Percentiles rank a stretch among this genome's conserved stretches.
These are phyloP conservation scores for Sinelater perroti DNA, from an alignment of 2,888 invertebrate genomes.

Conservation along the genomic window DNA sequence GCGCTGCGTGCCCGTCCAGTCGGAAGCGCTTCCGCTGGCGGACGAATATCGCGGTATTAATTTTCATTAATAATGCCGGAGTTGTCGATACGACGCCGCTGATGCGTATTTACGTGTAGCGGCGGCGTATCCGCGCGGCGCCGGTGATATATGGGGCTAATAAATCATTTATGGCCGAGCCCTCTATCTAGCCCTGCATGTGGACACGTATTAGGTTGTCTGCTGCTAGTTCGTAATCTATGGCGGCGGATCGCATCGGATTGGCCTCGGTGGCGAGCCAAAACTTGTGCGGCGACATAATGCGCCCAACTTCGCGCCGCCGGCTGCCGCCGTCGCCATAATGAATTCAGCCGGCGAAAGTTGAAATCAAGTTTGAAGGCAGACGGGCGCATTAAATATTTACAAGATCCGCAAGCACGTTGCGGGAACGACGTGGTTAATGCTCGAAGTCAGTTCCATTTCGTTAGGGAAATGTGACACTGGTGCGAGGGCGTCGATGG, in stretches of 20 bases:
- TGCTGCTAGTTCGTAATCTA: conserved; percentile 23
- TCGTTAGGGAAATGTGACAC: too few species aligned
- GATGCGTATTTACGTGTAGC: conserved; percentile 31
- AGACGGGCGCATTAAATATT: conserved; percentile 5
- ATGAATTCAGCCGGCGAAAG: conserved; percentile 6
- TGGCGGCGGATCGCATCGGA: too few species aligned
- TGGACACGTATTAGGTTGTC: conserved; percentile 23
- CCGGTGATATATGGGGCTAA: conserved; percentile 31
- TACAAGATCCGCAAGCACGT: conserved; percentile 2
- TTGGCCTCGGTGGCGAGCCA: too few species aligned
- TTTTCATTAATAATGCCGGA: conserved; percentile 26
- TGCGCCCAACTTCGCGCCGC: too few species aligned
- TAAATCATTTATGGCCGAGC: conserved; percentile 33
- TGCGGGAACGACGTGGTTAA: background rate
- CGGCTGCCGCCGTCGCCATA: too few species aligned
- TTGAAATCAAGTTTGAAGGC: conserved; percentile 8
- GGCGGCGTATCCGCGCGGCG: conserved; percentile 14
- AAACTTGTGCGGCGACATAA: too few species aligned
- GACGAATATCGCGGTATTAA: too few species aligned
- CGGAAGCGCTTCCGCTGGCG: too few species aligned
- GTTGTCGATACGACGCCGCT: conserved; percentile 28
- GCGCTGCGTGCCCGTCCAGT: too few species aligned
- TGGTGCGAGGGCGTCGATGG: too few species aligned
- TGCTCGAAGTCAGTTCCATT: too few species aligned
- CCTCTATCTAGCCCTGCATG: conserved; percentile 26